Base-by-base conservation (phyloP, 1,140 invertebrate species). In the Pseudomyrmex dendroicus region DNA sequence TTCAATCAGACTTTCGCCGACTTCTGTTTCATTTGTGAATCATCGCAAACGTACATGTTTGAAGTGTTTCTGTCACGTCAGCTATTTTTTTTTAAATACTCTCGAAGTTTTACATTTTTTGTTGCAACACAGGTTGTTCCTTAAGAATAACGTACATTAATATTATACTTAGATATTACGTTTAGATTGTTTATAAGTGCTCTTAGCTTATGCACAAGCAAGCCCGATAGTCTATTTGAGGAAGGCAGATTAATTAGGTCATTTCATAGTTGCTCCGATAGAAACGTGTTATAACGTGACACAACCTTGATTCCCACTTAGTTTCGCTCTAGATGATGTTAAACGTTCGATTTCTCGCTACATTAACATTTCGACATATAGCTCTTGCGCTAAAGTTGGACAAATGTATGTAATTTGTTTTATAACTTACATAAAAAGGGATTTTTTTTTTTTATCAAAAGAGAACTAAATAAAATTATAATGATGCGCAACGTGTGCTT, bases 1-100 rank as follows among this genome's bases (percentile, higher is more conserved):
- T 74, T 74, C 85, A 72, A 86, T 91, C 86, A 87, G 66, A 68
- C 61, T 72, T 68, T 77, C 83, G 82, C 88, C 70, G 68, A 82
- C 67, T 86, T 89, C 86, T 84, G 78, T 90, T 89, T 83, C 86
- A 73, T 82, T 62, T 68, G 68, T 87, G 87, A 89, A 80, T 88
- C 89, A 88, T 56, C 64, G 48, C 35, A 8, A 13, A 50, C 48
- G 44, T 7, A 25, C 82, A 87, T 84, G 87, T 80, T 70, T 52
- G 17, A 61, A 13, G 54, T 12, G 63, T 87, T 87, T 87, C 63
- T 74, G 73, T 73, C 12, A 1, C 22, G n/a, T 1, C 61, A 66
- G 48, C 52, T 9, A 52, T 22, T 17, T 22, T 12, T 46, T 22
- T 35, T 12, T 22, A 22, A 20, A 76, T 54, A 76, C 7, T 15